Percentiles rank a stretch among this genome's conserved stretches.
phyloP scores from a whole-genome alignment of 2,888 invertebrate species.

The Napeogenes sylphis region DNA sequence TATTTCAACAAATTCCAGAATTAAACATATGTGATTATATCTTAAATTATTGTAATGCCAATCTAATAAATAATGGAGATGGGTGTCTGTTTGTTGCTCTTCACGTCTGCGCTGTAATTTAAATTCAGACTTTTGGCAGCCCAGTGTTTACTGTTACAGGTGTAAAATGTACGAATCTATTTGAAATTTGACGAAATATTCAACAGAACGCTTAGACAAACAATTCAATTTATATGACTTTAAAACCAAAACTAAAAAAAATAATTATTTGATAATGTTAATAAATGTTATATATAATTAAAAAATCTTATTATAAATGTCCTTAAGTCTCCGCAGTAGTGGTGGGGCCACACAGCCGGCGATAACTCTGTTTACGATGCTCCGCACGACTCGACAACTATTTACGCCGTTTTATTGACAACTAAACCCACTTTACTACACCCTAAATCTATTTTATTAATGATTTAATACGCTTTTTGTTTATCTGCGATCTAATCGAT shows the following conservation, averaged over 20 bases:
- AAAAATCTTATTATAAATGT: no score
- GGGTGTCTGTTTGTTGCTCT: slow-evolving; percentile 18
- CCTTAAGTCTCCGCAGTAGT: no score
- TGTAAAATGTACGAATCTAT: slow-evolving; percentile 2
- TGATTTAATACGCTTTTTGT: slow-evolving; percentile 51
- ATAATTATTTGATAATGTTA: no score
- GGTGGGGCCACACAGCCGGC: slow-evolving; percentile 47
- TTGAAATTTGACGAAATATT: background rate
- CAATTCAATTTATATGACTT: no score
- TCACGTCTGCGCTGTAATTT: slow-evolving; percentile 19
- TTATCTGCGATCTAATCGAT: slow-evolving; percentile 31
- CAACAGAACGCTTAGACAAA: background rate
- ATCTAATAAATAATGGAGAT: slow-evolving; percentile 21
- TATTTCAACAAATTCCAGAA: background rate
- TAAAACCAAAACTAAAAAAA: no score
- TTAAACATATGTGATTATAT: background rate
- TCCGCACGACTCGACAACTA: slow-evolving; percentile 43
- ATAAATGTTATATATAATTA: no score
- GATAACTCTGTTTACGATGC: slow-evolving; percentile 47
- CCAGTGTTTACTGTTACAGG: slow-evolving; percentile 24
- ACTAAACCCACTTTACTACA: slow-evolving; percentile 54
- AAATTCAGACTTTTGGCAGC: slow-evolving; percentile 16
- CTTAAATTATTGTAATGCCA: slow-evolving; percentile 10
- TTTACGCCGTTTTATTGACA: slow-evolving; percentile 60
- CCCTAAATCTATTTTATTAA: slow-evolving; percentile 59